These are phyloP conservation scores for Bombus pascuorum DNA, from an alignment of 1,140 invertebrate genomes.

Conservation along the genomic window DNA sequence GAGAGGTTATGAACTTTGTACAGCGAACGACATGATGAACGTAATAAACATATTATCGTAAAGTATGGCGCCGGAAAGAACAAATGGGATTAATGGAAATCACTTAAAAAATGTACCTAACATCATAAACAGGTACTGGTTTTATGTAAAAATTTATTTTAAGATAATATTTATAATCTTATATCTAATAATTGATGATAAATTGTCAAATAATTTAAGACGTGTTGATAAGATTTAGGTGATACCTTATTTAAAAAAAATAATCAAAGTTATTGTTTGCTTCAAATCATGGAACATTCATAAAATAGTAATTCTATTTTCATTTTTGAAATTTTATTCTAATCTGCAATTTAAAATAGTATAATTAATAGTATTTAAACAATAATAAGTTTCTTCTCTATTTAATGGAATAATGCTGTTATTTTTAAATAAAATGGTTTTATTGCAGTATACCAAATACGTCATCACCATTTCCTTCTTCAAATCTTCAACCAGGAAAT, in stretches of 20 bases:
- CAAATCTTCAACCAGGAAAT: constrained; percentile 44
- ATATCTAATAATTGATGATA: neutral
- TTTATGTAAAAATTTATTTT: constrained; percentile 3
- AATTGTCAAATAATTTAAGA: too few relatives aligned
- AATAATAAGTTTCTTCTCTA: neutral
- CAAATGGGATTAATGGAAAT: constrained; percentile 55
- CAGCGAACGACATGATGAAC: constrained; percentile 3
- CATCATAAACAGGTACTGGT: constrained; percentile 66
- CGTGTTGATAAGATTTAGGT: neutral
- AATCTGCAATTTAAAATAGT: neutral
- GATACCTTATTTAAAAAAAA: neutral
- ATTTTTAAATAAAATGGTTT: constrained; percentile 1
- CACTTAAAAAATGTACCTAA: constrained; percentile 69
- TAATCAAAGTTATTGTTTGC: neutral
- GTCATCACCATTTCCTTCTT: constrained; percentile 53
- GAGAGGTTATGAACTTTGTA: constrained; percentile 51
- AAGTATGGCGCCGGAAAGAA: constrained; percentile 63
- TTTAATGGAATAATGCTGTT: neutral
- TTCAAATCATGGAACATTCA: neutral
- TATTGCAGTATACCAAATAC: constrained; percentile 40
- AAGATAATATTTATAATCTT: neutral
- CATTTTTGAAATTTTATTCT: neutral
- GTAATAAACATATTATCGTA: neutral
- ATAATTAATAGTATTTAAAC: neutral
- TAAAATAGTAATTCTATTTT: neutral